Conservation (phyloP, 2,888 invertebrate genomes). For the Drosophila formosana region DNA sequence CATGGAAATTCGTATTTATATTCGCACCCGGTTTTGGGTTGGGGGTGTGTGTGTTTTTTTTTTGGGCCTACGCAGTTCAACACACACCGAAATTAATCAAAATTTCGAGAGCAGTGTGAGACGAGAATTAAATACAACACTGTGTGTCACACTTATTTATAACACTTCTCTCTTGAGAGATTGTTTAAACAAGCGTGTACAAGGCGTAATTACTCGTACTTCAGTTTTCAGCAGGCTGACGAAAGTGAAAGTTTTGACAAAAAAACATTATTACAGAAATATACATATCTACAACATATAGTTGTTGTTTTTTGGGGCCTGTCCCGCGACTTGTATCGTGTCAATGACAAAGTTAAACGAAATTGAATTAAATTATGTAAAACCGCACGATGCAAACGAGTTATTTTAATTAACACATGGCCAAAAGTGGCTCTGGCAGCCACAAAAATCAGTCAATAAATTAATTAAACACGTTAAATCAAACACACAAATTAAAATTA, state of each 20-base stretch:
- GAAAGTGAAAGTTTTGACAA: conserved; percentile 55
- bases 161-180: conserved; percentile 9
- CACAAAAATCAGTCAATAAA: conserved; percentile 16
- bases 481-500: conserved; percentile 19
- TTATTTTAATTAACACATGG: conserved; percentile 41
- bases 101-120: conserved; percentile 1
- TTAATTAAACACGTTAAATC: conserved; percentile 37
- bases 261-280: conserved; percentile 45
- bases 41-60: neutral
- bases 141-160: conserved; percentile 29
- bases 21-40: neutral
- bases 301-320: conserved; percentile 12
- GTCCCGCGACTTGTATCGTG: conserved; percentile 29
- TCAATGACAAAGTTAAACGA: conserved; percentile 55
- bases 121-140: conserved; percentile 11
- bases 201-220: conserved; percentile 31
- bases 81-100: conserved; percentile 8
- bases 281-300: conserved; percentile 11
- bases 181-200: conserved; percentile 24
- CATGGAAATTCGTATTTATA: conserved; percentile 19
- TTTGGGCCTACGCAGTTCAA: conserved; percentile 6
- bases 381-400: conserved; percentile 35
- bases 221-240: conserved; percentile 21
- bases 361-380: conserved; percentile 57
- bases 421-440: conserved; percentile 13